phyloP scores from a whole-genome alignment of 1,140 invertebrate genomes.

The Lysiphlebus fabarum region DNA sequence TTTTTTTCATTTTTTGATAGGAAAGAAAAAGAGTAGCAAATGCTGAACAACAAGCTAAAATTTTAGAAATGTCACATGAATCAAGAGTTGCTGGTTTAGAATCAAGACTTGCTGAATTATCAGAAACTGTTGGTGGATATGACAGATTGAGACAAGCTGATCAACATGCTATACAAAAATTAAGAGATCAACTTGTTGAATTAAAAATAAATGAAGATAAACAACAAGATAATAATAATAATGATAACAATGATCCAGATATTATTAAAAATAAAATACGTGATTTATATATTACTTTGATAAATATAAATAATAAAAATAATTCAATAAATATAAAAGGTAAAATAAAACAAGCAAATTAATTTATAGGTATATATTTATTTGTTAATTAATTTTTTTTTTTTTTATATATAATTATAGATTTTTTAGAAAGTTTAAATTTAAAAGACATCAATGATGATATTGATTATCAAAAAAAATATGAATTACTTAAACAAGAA shows the following conservation, averaged over 20 bases:
- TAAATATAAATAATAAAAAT: conserved; percentile 44
- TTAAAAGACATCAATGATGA: conserved; percentile 36
- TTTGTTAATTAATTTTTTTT: too few relatives aligned
- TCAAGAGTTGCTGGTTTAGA: conserved; percentile 75
- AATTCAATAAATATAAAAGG: conserved; percentile 42
- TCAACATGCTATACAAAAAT: conserved; percentile 69
- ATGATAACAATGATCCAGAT: conserved; percentile 33
- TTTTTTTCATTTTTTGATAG: too few relatives aligned
- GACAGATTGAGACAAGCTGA: conserved; percentile 71
- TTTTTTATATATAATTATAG: conserved; percentile 18
- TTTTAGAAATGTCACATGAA: conserved; percentile 67
- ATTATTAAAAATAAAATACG: conserved; percentile 43
- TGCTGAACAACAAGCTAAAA: conserved; percentile 67
- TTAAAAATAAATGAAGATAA: conserved; percentile 47
- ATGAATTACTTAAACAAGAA: conserved; percentile 50
- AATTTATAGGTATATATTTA: too few relatives aligned
- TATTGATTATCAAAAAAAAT: conserved; percentile 54
- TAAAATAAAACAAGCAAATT: too few relatives aligned
- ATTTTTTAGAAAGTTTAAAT: conserved; percentile 39
- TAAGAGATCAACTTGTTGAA: conserved; percentile 59
- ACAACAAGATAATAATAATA: conserved; percentile 30
- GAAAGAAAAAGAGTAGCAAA: conserved; percentile 65
- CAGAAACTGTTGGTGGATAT: conserved; percentile 74
- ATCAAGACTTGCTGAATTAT: conserved; percentile 74
- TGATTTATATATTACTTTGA: conserved; percentile 37